Percentiles rank a stretch among this genome's conserved stretches.
phyloP scores from a whole-genome alignment of 2,113 vertebrate species.

The Felis catus region F.catus_Fca126_mat1.0 CM031424.1:59010501-59011000 shows the following conservation, averaged over 20 bases:
- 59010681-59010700: not conserved
- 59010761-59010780: not conserved
- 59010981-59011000: not conserved
- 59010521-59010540: not conserved
- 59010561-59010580: not conserved
- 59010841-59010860: not conserved
- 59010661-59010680: not conserved
- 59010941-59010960: not conserved
- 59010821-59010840: not conserved
- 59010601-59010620: not conserved
- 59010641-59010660: not conserved
- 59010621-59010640: not conserved
- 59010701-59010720: not conserved
- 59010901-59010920: not conserved
- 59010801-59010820: not conserved
- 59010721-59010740: not conserved
- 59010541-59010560: not conserved
- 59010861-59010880: not conserved
- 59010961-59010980: not conserved
- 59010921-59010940: not conserved
- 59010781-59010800: not conserved
- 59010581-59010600: not conserved
- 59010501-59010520: not conserved
- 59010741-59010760: not conserved
- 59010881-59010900: not conserved